Conservation (phyloP, 2,797 vertebrate genomes). For the Agapornis canus region DNA sequence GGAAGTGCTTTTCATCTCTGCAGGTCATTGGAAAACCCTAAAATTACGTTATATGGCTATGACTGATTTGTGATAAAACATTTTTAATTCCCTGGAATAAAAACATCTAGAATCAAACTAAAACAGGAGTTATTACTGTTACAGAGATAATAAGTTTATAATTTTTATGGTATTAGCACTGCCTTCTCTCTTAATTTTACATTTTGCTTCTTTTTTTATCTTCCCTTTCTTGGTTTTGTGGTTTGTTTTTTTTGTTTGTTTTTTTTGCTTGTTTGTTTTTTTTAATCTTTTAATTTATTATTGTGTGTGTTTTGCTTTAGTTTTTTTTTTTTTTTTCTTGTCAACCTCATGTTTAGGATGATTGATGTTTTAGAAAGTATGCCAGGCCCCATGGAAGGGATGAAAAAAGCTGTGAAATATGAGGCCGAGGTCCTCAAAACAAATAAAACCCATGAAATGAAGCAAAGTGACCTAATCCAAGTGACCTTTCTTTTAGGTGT, state of each 20-base stretch:
- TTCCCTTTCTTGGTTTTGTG: no score
- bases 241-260: no score
- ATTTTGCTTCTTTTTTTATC: not conserved
- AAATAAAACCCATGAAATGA: not conserved
- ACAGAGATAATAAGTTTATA: not conserved
- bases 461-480: not conserved
- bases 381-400: not conserved
- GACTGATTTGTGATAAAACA: not conserved
- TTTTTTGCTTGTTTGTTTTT: accelerated
- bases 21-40: not conserved
- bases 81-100: not conserved
- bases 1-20: not conserved
- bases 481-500: not conserved
- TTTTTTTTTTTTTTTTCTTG: not conserved
- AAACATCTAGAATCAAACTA: not conserved
- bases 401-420: not conserved
- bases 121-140: not conserved
- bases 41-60: not conserved
- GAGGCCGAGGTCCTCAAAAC: not conserved
- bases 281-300: no score
- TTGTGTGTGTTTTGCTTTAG: not conserved
- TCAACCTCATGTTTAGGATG: not conserved
- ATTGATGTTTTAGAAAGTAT: not conserved
- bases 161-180: not conserved
- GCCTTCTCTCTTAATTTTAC: not conserved